Base-by-base conservation (phyloP, 2,797 vertebrate genomes). In the Myotis planiceps region DNA sequence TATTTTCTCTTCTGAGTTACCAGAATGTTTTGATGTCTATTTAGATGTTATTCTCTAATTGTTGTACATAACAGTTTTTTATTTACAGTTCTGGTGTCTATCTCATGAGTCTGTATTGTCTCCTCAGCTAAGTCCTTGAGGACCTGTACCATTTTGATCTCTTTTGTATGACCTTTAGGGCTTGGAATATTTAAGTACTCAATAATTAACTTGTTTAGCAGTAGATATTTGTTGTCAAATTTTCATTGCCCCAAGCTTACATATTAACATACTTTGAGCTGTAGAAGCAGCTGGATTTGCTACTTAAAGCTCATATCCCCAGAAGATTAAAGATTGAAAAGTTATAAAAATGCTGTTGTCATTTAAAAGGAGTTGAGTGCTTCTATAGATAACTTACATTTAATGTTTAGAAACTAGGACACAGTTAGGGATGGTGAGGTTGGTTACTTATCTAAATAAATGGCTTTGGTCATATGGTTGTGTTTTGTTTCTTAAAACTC, bases 151-250 rank as follows among this genome's bases (percentile, higher is more conserved):
- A 39, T 87, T 83, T 79, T 63, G 18, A 66, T 90, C 39, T 92
- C 51, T 88, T 90, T 79, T 75, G 3, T 84, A 21, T 60, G 42
- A 95, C 60, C 16, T 42, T 80, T 39, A 66, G 51, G 27, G 8
- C 53, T 71, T 58, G 13, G 27, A 88, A 84, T 89, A 78, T 85
- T 76, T 92, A 92, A 86, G n/a, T 37, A 74, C 78, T 89, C 49
- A 63, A 18, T 93, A 79, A 94, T 91, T 81, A 80, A 86, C 49
- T 86, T 97, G 68, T 91, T 85, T 32, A 80, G 71, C 78, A 90
- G 0, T 76, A 60, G 47, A 68, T 91, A 92, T 87, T 95, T 91
- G 27, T 94, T 88, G 45, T 80, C 86, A 93, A 3, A 75, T 80
- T 93, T 95, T 88, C 34, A 82, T 63, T 68, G 45, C 34, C 45